Conservation (phyloP, 2,797 vertebrate species). For the Anguilla obscura region DNA sequence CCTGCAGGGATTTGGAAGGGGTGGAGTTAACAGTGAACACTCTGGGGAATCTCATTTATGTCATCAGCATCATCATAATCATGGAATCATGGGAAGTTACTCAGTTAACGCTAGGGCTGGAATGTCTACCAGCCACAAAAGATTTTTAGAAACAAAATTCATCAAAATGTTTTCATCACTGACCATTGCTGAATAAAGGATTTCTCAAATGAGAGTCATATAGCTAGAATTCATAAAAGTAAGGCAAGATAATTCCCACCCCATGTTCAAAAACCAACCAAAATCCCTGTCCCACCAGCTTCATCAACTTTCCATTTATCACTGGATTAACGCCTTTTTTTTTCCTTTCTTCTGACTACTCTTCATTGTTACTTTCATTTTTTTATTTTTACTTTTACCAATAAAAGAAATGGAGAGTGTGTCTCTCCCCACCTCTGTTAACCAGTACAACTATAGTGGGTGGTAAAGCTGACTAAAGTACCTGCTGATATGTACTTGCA, state of each 20-base stretch:
- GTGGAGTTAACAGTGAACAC: background rate
- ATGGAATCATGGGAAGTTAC: background rate
- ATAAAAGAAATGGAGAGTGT: background rate
- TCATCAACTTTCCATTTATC: background rate
- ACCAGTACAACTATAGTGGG: too few relatives aligned
- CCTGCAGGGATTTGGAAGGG: constrained; percentile 63
- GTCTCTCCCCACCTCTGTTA: too few relatives aligned
- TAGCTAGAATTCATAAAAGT: background rate
- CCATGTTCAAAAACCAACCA: background rate
- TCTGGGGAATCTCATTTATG: background rate
- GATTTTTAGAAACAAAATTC: background rate
- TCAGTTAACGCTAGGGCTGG: background rate
- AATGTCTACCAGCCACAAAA: background rate
- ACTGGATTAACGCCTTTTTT: background rate
- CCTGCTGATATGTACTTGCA: too few relatives aligned
- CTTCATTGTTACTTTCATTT: too few relatives aligned
- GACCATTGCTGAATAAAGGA: background rate
- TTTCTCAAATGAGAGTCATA: background rate
- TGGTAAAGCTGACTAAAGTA: too few relatives aligned
- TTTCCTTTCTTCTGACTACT: background rate
- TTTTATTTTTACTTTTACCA: background rate
- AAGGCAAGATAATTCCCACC: background rate
- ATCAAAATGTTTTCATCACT: background rate
- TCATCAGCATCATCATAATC: background rate
- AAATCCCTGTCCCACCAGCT: background rate